Base-by-base conservation (phyloP, 2,113 vertebrate species). In the Hippopotamus amphibius region DNA sequence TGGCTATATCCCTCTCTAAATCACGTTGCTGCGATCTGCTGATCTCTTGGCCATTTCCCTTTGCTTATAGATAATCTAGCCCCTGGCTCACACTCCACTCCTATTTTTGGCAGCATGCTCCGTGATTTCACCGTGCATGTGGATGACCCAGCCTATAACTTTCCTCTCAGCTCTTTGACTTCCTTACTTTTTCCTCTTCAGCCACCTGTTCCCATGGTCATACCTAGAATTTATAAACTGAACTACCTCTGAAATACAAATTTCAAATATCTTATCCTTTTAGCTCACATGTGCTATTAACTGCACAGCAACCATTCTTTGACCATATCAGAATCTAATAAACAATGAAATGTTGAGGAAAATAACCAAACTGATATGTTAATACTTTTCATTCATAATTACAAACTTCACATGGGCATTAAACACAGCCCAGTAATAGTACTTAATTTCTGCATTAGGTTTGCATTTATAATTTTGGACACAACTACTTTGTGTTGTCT, bases 381-480 rank as follows among this genome's bases (percentile, higher is more conserved):
- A 30, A 30, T 24, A 80, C n/a, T 88, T 72, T 68, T 82, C 22
- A 26, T 59, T 37, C 61, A 55, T 82, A 57, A 86, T 86, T 71
- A 82, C 65, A 95, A 48, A 91, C 21, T 7, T 90, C 50, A 93
- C 26, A 53, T 24, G 4, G 61, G 66, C 37, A 72, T 24, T 87
- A 59, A 74, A 43, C 4, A 21, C 8, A 65, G 79, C 22, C 50
- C 5, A 83, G 26, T 3, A 12, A 65, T 72, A 57, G 24, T 15
- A 41, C 41, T 88, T 90, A 69, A 43, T 72, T 93, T 93, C 26
- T 53, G 4, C 37, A 28, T 79, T 82, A 76, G 46, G 15, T 85
- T 83, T 91, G 43, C n/a, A 21, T 50, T 95, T 76, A 74, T 65
- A 77, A 43, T 84, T 96, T 91, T 87, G 43, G 5, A 90, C 28